Evolutionary conservation across 2,113 vertebrate species (phyloP), one percentile per base, ranked within the genome.

Genomic region (Pungitius pungitius): DNA sequence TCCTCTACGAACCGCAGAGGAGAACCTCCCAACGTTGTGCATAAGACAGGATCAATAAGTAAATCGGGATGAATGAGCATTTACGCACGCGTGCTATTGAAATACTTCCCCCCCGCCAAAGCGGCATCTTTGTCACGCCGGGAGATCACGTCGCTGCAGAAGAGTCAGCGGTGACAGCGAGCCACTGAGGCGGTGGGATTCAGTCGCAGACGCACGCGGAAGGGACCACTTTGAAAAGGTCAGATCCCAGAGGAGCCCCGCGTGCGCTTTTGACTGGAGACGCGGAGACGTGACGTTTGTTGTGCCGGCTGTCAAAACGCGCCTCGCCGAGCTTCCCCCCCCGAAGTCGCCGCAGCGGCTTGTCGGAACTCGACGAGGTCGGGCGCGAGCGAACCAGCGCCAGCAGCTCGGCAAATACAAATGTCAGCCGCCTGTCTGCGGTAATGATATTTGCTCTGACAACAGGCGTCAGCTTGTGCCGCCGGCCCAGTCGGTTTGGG

Each of bases 1-100:
- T 87, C 84, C 56, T 79, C 42, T 68, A 7, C 33, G 33, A 35
- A 6, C 33, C 33, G 33, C 40, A 42, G 12, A 14, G 40, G 1
- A 15, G 10, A 40, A 10, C 39, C 9, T 40, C 39, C 39, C 39
- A 10, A 40, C 39, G 30, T 30, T 30, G 30, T 30, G 30, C 33
- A 35, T 6, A 8, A 35, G 33, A 35, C 33, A 3, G 5, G 6
- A 30, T 30, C 30, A 30, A 30, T 30, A 30, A 30, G 33, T 35
- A 35, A 35, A 35, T 35, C 33, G 7, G 33, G 33, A 35, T 5
- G 33, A 35, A 35, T 35, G 33, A 35, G 33, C 33, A 0, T 35
- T 30, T 30, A 30, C 6, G 30, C 3, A 5, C 30, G 3, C 6
- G n/a, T n/a, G n/a, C n/a, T 35, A 7, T 35, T 35, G 33, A 35